Evolutionary conservation across 2,888 invertebrate species (phyloP), one percentile per base, ranked within the genome.

Genomic region (Vesta saturnalis): DNA sequence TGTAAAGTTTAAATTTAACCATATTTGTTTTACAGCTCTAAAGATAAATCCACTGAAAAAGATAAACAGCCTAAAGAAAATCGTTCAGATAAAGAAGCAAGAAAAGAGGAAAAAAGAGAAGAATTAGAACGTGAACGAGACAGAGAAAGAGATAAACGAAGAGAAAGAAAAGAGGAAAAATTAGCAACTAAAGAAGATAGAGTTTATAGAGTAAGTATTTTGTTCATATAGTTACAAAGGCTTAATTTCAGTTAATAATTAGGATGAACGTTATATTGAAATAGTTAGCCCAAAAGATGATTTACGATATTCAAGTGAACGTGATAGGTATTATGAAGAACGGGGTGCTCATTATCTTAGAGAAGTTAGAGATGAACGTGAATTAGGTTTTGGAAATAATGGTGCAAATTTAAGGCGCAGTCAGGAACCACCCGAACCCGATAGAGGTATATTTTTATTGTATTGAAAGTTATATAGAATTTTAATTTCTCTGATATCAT

Each of bases 91-190:
- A 87, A 87, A 74, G 81, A 85, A 66, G 71, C 79, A 2, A 85
- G 86, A 74, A 87, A 87, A 73, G 89, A 89, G 16, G 87, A 88
- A 63, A 81, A 84, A 66, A 84, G 86, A 67, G 85, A 87, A 8
- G 87, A 87, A 22, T 67, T 76, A 8, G 79, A 81, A 22, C 84
- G 85, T 43, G 87, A 89, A 55, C 89, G 88, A 78, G 91, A 90
- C 62, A 88, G 90, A 78, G 91, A 90, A 75, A 87, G 90, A 73
- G 86, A 86, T 35, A 85, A 87, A 82, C 85, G 83, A 71, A 86
- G 88, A 80, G 88, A 89, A 52, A 84, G 87, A 75, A 88, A 89
- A 65, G 84, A 84, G 69, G 84, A 85, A 57, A 83, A 84, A 75
- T 66, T 78, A 54, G 73, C 76, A 4, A 74, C 76, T 60, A 78